These are phyloP conservation scores for Ptyas mucosa DNA, from an alignment of 2,113 vertebrate species.

Conservation along the genomic window DNA sequence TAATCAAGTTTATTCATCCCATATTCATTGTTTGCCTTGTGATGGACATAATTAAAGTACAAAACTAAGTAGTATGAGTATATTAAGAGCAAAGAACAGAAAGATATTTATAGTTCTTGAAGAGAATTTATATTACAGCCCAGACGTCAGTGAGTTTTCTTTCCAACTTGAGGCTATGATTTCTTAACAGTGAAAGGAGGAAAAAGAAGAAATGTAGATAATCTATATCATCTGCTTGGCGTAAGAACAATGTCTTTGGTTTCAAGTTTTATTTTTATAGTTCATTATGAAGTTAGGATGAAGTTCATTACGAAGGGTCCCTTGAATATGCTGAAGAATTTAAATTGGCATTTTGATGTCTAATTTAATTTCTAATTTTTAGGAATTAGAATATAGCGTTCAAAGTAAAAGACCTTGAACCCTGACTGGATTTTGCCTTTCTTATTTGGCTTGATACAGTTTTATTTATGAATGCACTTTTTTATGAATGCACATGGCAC, in stretches of 20 bases:
- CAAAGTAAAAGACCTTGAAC: constrained; percentile 33
- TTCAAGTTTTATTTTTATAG: background rate
- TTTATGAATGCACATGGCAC: constrained; percentile 39
- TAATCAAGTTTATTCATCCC: constrained; percentile 10
- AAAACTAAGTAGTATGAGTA: constrained; percentile 24
- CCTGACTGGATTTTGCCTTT: background rate
- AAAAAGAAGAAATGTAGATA: constrained; percentile 50
- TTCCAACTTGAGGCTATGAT: constrained; percentile 38
- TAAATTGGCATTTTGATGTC: background rate
- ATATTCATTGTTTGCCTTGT: constrained; percentile 22
- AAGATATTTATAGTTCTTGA: constrained; percentile 20
- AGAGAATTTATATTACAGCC: constrained; percentile 36
- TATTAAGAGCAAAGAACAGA: constrained; percentile 19
- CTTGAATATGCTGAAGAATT: constrained; percentile 21
- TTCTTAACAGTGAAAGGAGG: constrained; percentile 35
- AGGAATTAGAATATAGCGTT: constrained; percentile 6
- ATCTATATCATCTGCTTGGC: constrained; percentile 56
- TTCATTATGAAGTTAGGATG: constrained; percentile 2
- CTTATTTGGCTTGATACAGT: background rate
- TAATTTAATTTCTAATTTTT: background rate
- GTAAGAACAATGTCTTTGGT: constrained; percentile 19
- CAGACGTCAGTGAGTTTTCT: constrained; percentile 22
- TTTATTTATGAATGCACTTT: constrained; percentile 51
- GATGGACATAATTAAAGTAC: constrained; percentile 24
- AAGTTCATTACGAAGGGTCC: background rate